phyloP scores from a whole-genome alignment of 2,797 vertebrate species.

The Xenops minutus region DNA sequence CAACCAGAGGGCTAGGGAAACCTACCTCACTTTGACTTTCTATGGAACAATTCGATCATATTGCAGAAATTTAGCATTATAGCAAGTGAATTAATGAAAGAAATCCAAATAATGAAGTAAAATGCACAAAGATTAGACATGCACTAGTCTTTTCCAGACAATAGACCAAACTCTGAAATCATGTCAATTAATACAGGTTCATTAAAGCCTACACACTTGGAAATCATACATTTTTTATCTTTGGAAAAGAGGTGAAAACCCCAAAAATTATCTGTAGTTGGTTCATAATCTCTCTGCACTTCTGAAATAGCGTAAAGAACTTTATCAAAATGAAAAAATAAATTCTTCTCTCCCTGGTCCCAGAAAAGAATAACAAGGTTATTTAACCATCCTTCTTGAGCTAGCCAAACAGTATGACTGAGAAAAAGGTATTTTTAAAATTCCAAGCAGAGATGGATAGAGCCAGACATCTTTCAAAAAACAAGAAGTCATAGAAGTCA shows the following conservation, averaged over 20 bases:
- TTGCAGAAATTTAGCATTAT: not conserved
- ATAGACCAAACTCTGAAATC: not conserved
- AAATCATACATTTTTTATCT: not conserved
- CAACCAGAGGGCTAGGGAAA: not conserved
- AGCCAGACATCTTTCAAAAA: not conserved
- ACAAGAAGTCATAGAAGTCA: not conserved
- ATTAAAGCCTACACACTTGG: not conserved
- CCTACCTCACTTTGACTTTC: not conserved
- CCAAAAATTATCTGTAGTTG: not conserved
- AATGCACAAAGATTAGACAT: not conserved
- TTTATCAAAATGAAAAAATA: not conserved
- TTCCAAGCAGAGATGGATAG: not conserved
- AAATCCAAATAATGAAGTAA: not conserved
- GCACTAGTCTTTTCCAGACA: not conserved
- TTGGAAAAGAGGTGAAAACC: not conserved
- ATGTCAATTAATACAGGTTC: not conserved
- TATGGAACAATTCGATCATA: not conserved
- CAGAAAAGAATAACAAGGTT: not conserved
- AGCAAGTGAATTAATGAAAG: not conserved
- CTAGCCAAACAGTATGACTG: not conserved
- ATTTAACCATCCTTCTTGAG: not conserved
- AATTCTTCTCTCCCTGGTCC: not conserved
- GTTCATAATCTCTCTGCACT: not conserved
- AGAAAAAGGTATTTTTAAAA: not conserved
- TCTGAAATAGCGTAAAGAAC: not conserved